Conservation (phyloP, 1,140 invertebrate species). For the Neodiprion fabricii region DNA sequence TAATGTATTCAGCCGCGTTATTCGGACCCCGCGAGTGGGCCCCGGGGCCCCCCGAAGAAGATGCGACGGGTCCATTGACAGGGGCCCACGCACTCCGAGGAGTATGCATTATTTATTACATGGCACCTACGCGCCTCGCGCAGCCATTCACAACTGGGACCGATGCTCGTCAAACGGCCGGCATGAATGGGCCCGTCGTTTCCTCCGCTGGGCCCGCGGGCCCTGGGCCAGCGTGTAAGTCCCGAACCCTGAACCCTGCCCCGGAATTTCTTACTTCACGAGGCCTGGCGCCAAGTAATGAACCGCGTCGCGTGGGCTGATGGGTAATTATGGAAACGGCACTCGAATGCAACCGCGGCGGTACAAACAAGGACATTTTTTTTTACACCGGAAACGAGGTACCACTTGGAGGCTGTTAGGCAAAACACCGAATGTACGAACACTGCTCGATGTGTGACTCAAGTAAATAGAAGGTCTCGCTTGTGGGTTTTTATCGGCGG, state of each 20-base stretch:
- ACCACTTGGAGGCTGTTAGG: too few relatives aligned
- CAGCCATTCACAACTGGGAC: slow-evolving; percentile 33
- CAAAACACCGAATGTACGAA: too few relatives aligned
- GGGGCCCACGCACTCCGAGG: slow-evolving; percentile 31
- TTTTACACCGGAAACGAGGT: too few relatives aligned
- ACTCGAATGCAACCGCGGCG: not conserved
- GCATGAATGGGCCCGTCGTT: slow-evolving; percentile 33
- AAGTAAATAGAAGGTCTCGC: too few relatives aligned
- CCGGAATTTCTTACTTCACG: too few relatives aligned
- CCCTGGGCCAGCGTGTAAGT: too few relatives aligned
- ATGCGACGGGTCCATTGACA: slow-evolving; percentile 34
- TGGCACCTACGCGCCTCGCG: slow-evolving; percentile 31
- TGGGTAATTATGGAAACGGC: slow-evolving; percentile 30
- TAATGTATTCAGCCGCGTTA: not conserved
- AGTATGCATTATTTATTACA: slow-evolving; percentile 34
- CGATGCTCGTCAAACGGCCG: slow-evolving; percentile 36
- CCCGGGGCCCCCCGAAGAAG: not conserved
- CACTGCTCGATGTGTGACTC: too few relatives aligned
- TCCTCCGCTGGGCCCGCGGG: too few relatives aligned
- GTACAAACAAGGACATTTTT: too few relatives aligned
- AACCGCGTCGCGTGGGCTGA: slow-evolving; percentile 23
- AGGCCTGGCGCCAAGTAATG: slow-evolving; percentile 15
- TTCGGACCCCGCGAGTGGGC: not conserved
- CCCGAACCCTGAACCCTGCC: too few relatives aligned
- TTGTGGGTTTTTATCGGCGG: too few relatives aligned